A percentile compares a stretch with the other conserved stretches of the same genome.
These are phyloP conservation scores for Abramis brama DNA, from an alignment of 2,113 vertebrate species.

Conservation along the genomic window DNA sequence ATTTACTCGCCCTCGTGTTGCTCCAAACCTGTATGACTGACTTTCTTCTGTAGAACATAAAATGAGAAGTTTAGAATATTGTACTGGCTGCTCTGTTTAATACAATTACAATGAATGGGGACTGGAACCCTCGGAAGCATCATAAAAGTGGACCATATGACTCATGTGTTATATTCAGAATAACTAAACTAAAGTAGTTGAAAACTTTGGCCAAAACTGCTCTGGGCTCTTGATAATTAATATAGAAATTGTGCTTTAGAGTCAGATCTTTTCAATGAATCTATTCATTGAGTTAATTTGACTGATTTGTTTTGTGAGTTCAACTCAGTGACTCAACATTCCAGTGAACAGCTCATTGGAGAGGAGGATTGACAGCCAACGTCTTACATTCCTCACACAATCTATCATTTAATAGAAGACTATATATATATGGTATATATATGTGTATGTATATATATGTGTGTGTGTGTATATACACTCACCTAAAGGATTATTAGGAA, in stretches of 20 bases:
- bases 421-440: too few relatives aligned
- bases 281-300: background rate
- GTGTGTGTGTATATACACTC: too few relatives aligned
- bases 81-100: background rate
- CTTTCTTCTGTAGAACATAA: constrained; percentile 1
- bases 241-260: background rate
- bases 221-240: background rate
- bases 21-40: background rate
- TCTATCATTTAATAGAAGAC: too few relatives aligned
- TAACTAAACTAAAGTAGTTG: background rate
- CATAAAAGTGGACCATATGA: background rate
- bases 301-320: background rate
- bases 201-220: background rate
- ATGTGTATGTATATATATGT: too few relatives aligned
- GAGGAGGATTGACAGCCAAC: background rate
- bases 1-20: background rate
- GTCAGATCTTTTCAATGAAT: background rate
- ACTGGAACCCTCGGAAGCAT: background rate
- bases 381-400: background rate
- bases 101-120: background rate
- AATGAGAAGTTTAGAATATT: background rate
- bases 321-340: background rate
- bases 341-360: background rate
- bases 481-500: too few relatives aligned
- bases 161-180: background rate